phyloP scores from a whole-genome alignment of 2,797 vertebrate genomes.

The Alca torda region DNA sequence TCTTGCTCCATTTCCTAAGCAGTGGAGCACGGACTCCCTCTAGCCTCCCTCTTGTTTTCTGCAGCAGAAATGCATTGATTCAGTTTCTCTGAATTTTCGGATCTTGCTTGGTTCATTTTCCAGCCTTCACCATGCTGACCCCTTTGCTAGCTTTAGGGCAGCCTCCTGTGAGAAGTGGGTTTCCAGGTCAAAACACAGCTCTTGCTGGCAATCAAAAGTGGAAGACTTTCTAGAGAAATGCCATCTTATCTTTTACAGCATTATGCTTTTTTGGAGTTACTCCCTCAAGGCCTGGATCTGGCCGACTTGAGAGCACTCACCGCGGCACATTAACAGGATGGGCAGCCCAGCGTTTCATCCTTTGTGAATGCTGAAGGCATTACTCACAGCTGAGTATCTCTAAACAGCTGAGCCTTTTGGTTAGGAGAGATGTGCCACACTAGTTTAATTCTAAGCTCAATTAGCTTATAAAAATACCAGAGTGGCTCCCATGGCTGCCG shows the following conservation, averaged over 20 bases:
- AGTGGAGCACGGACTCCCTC: conserved; percentile 58
- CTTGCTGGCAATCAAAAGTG: background rate
- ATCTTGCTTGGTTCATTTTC: conserved; percentile 3
- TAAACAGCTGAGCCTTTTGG: conserved; percentile 55
- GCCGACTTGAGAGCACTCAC: background rate
- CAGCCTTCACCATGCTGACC: background rate
- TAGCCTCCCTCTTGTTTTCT: conserved; percentile 52
- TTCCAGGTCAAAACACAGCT: conserved; percentile 57
- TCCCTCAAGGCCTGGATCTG: conserved; percentile 13
- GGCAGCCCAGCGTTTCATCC: background rate
- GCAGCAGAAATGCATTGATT: conserved; percentile 21
- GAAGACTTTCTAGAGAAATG: conserved; percentile 34
- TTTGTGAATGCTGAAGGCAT: conserved; percentile 45
- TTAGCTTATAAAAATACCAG: conserved; percentile 48
- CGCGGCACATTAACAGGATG: background rate
- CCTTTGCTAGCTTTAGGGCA: conserved; percentile 31
- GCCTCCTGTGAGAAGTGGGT: conserved; percentile 39
- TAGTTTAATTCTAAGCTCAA: conserved; percentile 55
- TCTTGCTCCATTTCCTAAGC: conserved; percentile 15
- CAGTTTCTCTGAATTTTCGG: conserved; percentile 1
- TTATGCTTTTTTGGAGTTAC: background rate
- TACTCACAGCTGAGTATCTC: conserved; percentile 38
- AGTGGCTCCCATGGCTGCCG: background rate
- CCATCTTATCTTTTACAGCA: background rate
- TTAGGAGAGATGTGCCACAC: conserved; percentile 32